phyloP scores from a whole-genome alignment of 2,113 vertebrate species.

The Drymodes brunneopygia region DNA sequence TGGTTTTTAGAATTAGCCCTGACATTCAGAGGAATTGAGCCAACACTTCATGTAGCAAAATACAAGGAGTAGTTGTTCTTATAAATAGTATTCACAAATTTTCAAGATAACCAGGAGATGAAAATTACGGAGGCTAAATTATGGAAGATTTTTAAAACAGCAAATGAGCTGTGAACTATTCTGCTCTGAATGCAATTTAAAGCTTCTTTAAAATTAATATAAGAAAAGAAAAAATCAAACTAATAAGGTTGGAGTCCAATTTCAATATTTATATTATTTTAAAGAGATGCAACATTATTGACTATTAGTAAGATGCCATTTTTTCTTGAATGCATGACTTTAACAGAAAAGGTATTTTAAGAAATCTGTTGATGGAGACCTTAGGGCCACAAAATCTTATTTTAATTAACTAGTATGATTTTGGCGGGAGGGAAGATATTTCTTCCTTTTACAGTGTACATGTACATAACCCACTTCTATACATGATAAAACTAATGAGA shows the following conservation, averaged over 20 bases:
- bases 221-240: background rate
- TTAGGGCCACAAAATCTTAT: background rate
- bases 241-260: background rate
- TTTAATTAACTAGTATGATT: background rate
- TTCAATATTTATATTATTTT: background rate
- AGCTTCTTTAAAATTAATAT: background rate
- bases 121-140: background rate
- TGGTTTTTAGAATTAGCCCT: background rate
- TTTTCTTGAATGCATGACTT: background rate
- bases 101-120: background rate
- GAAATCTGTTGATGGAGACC: background rate
- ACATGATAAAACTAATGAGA: background rate
- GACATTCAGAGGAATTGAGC: background rate
- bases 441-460: background rate
- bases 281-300: background rate
- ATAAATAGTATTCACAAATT: background rate
- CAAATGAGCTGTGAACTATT: background rate
- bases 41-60: background rate
- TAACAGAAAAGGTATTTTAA: background rate
- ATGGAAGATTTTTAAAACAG: background rate
- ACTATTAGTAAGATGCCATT: background rate
- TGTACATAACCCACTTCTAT: background rate
- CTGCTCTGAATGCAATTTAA: background rate
- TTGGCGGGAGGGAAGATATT: fast-evolving
- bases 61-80: background rate